Evolutionary conservation across 2,797 vertebrate genomes (phyloP).

Genomic region (Tragopan temminckii): DNA sequence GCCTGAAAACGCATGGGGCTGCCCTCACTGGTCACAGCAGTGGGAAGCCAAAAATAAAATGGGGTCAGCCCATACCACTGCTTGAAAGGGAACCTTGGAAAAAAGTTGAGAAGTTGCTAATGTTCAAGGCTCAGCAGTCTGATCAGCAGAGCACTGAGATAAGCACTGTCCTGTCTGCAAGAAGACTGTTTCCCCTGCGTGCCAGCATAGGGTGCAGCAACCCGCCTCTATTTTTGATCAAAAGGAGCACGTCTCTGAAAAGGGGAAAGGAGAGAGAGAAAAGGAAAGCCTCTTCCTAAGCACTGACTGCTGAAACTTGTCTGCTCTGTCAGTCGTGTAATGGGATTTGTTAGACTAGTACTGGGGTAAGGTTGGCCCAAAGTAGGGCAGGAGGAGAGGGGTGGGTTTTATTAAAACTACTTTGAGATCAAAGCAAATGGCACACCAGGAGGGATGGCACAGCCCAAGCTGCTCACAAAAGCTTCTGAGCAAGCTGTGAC

Average conservation of each 20-base stretch:
- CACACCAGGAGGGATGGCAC: neutral
- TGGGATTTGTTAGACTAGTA: neutral
- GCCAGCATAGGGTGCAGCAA: neutral
- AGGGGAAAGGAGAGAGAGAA: neutral
- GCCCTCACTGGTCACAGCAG: neutral
- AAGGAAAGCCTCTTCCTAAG: neutral
- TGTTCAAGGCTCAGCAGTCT: fast-evolving
- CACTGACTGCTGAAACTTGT: fast-evolving
- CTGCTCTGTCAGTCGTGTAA: neutral
- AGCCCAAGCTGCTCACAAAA: neutral
- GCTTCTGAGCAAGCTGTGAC: fast-evolving
- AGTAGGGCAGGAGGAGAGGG: neutral
- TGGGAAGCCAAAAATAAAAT: neutral
- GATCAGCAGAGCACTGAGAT: fast-evolving
- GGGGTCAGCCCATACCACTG: neutral
- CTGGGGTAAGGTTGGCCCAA: neutral
- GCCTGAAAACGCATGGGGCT: neutral
- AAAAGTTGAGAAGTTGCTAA: neutral
- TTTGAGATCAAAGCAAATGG: neutral
- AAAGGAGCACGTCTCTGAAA: neutral
- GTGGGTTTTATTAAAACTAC: neutral
- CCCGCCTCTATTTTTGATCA: neutral
- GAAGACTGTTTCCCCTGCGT: fast-evolving
- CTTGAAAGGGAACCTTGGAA: neutral
- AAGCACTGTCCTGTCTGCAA: fast-evolving